Base-by-base conservation (phyloP, 2,888 invertebrate genomes). In the Drosophila tripunctata region DNA sequence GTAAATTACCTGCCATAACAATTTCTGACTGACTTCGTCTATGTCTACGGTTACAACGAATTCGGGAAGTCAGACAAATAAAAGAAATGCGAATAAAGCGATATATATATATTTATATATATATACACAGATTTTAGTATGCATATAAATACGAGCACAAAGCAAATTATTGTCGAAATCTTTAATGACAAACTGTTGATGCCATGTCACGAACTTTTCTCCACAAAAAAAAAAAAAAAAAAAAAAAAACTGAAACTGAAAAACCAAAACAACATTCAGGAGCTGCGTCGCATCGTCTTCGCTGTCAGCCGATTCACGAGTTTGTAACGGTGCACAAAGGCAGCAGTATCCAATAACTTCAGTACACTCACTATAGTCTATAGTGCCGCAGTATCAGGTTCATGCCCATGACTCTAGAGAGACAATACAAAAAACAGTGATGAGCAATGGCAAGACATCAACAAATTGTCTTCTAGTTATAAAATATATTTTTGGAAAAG, bases 151-250 rank as follows among this genome's bases (percentile, higher is more conserved):
- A 76, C 63, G 69, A 63, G 78, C 74, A 78, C 76, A 88, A 87
- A 82, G 89, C 84, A 89, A 89, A 90, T 90, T 90, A 89, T 90
- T 90, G 89, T 89, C 85, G 90, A 90, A 90, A 89, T 89, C 82
- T 83, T 85, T 90, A 90, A 90, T 90, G 90, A 90, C 90, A 90
- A 90, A 90, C 90, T 89, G 86, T 89, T 89, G 90, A 90, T 90
- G 90, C 81, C 88, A 88, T 89, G 89, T 90, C 90, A 90, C 90
- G 90, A 90, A 88, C 88, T 88, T 67, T 71, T 36, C 66, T 36
- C 64, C 52, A 47, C 51, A 50, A 22, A 31, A 33, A 8, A 5
- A 19, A 27, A 51, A 41, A n/a, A 8, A 15, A 30, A 52, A 38
- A 22, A 10, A 55, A 36, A n/a, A n/a, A n/a, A n/a, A n/a, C n/a